phyloP scores from a whole-genome alignment of 2,888 invertebrate species.

The Agrochola circellaris region DNA sequence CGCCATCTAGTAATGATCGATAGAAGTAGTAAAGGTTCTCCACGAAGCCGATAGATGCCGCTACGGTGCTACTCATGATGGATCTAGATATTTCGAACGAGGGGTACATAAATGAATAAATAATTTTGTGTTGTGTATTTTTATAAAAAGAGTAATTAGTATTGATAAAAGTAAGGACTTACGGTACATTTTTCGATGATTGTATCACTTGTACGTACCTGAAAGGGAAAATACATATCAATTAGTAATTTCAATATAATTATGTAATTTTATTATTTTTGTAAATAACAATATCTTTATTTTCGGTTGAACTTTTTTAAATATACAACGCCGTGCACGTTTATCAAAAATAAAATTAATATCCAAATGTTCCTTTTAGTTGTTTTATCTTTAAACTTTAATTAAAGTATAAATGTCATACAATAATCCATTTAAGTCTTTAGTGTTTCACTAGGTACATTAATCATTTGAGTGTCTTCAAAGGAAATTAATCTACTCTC shows the following conservation, averaged over 20 bases:
- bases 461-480: not conserved
- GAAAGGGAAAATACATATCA: constrained; percentile 69
- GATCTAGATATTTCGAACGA: constrained; percentile 37
- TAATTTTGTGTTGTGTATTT: constrained; percentile 55
- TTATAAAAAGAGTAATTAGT: constrained; percentile 57
- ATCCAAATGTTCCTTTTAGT: not conserved
- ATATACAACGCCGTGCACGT: not conserved
- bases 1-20: constrained; percentile 74
- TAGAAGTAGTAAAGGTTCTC: constrained; percentile 73
- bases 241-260: constrained; percentile 4
- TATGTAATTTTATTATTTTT: not conserved
- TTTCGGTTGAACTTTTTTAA: not conserved
- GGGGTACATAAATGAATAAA: constrained; percentile 73
- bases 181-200: constrained; percentile 60
- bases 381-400: not conserved
- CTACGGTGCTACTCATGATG: constrained; percentile 39
- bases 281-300: not conserved
- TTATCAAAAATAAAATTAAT: not conserved
- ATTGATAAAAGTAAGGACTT: constrained; percentile 66
- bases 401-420: not conserved
- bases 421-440: not conserved
- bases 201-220: constrained; percentile 76
- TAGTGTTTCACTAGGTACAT: not conserved
- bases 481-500: not conserved
- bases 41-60: constrained; percentile 78